These are phyloP conservation scores for Tipula unca DNA, from an alignment of 2,888 invertebrate genomes.

Conservation along the genomic window DNA sequence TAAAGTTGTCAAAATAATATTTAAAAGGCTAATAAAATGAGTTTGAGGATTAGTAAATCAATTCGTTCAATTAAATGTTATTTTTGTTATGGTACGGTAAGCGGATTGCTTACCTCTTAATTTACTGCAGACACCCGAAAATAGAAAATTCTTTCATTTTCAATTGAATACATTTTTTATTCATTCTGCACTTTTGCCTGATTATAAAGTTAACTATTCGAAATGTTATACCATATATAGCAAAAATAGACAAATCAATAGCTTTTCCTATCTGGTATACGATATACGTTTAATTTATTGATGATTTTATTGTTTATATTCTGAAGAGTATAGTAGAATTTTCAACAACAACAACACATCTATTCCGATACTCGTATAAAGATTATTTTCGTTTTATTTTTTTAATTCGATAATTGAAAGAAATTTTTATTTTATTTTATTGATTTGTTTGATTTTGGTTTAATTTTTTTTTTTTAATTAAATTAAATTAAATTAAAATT, in stretches of 20 bases:
- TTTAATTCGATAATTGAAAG: neutral
- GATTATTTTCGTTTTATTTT: constrained; percentile 8
- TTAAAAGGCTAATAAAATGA: too few relatives aligned
- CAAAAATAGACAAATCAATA: neutral
- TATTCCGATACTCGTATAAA: neutral
- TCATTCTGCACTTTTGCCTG: neutral
- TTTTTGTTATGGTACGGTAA: too few relatives aligned
- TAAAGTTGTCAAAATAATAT: too few relatives aligned
- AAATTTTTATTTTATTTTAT: neutral
- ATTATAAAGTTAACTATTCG: neutral
- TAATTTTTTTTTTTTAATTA: neutral
- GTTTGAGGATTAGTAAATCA: too few relatives aligned
- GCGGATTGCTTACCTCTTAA: too few relatives aligned
- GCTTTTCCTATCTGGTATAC: neutral
- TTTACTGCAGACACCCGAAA: neutral
- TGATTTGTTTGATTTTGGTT: neutral
- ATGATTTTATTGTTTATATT: neutral
- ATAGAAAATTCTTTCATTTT: neutral
- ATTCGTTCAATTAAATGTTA: too few relatives aligned
- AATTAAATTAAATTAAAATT: constrained; percentile 2
- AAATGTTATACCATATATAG: too few relatives aligned
- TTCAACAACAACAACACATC: neutral
- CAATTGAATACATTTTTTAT: neutral
- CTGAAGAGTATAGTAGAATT: neutral
- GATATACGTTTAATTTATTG: neutral